Evolutionary conservation across 2,888 invertebrate genomes (phyloP), one percentile per base, ranked within the genome.

Genomic region (Lasioglossum oenotherae): DNA sequence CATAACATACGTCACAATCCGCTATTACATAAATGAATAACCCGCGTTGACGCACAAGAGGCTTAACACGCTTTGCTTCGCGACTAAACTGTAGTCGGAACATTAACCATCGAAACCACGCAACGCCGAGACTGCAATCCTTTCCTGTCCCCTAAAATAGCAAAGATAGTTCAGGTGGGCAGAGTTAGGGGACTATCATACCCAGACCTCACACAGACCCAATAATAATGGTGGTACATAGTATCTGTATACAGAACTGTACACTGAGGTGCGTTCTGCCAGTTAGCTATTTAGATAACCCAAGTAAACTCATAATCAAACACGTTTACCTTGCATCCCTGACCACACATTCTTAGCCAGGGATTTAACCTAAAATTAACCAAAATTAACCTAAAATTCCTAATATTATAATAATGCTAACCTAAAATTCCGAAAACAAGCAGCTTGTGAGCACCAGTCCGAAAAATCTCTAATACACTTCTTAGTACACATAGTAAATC

Each of bases 1-100:
- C 23, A 19, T 46, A 31, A 69, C 44, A 74, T 44, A 10, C 19
- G 74, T 38, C n/a, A 23, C 41, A 16, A 14, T 49, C 35, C 35
- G 10, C n/a, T 31, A 27, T 80, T 35, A 35, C 67, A 16, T 12
- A 16, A 23, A 69, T 49, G 38, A 81, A 74, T 81, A 80, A 81
- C 57, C 44, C 19, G 1, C 31, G 53, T 57, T 49, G 67, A 57
- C 53, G 44, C 74, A 8, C 35, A 67, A 49, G 23, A 38, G 31
- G n/a, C 72, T 81, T 73, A 81, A 80, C 41, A 41, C 38, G 80
- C 60, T 79, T n/a, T 49, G 53, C 14, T 8, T 35, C 23, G 38
- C 35, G 31, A 64, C 64, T 64, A 6, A 19, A 19, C 64, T 31
- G 3, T 16, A 27, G 60, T 60, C 60, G 6, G 16, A 64, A 16